Evolutionary conservation across 2,888 invertebrate genomes (phyloP), one percentile per base, ranked within the genome.

Genomic region (Trissolcus japonicus): DNA sequence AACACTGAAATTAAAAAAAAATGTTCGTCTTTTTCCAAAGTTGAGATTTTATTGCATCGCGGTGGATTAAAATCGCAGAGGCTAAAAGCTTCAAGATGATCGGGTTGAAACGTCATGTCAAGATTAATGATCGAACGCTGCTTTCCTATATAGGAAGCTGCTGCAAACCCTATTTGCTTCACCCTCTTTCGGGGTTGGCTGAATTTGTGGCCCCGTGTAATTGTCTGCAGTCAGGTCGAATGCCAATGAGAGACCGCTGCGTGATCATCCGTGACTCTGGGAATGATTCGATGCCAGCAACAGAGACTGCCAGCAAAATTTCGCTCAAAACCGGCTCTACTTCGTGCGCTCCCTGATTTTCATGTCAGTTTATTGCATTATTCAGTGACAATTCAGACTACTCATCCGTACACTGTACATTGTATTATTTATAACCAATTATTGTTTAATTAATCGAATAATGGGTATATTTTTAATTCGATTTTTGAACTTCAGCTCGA

Each of bases 191-290:
- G 71, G 80, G 77, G 79, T 76, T 73, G 73, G 71, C 35, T 54
- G 73, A 80, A 79, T 76, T 51, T 80, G 78, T 55, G 78, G 79
- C 69, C 66, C 80, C 81, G 80, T 82, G 80, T 83, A 83, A 83
- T 84, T 83, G 82, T 84, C 81, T 80, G 81, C 80, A 74, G 78
- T 73, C 79, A 61, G 71, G 75, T 67, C 79, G 82, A 83, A 83
- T 83, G 80, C 78, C 82, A 82, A 82, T 82, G 82, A 81, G 81
- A 79, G 69, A 69, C 57, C 67, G 69, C 73, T 50, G 75, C 66
- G 72, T 61, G 73, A 76, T 76, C 79, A 66, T 72, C 68, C 69
- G 69, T 67, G 76, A 79, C 62, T 78, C 74, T 72, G 63, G 41
- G 62, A 55, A 78, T 78, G 74, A 74, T 78, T 66, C 59, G 54